Percentiles rank a stretch among this genome's conserved stretches.
Conservation (phyloP, 2,113 vertebrate species). For the Chrysochloris asiatica region DNA sequence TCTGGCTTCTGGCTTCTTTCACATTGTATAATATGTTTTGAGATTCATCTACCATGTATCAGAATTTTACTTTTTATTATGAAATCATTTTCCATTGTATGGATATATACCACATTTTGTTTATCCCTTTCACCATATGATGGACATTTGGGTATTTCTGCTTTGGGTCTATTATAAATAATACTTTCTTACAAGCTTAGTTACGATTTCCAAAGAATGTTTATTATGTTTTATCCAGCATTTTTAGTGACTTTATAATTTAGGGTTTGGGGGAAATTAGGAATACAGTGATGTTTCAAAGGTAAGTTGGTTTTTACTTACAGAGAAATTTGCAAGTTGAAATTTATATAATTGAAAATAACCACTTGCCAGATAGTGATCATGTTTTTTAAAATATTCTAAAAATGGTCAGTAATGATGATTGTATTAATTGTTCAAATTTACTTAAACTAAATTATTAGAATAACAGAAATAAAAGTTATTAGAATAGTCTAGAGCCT, state of each 20-base stretch:
- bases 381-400: background rate
- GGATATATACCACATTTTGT: no score
- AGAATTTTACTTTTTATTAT: background rate
- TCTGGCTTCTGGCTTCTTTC: background rate
- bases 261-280: background rate
- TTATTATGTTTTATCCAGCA: background rate
- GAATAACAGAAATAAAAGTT: background rate
- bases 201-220: background rate
- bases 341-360: slow-evolving; percentile 26
- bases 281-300: background rate
- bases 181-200: background rate
- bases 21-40: background rate
- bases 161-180: background rate
- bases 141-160: background rate
- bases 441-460: background rate
- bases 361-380: background rate
- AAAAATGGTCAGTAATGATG: background rate
- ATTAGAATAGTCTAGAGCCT: background rate
- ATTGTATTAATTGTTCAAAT: background rate
- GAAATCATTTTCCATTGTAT: background rate
- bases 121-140: background rate
- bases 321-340: background rate
- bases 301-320: background rate
- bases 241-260: background rate
- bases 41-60: background rate